Conservation (phyloP, 2,888 invertebrate genomes). For the Thecophora atra region DNA sequence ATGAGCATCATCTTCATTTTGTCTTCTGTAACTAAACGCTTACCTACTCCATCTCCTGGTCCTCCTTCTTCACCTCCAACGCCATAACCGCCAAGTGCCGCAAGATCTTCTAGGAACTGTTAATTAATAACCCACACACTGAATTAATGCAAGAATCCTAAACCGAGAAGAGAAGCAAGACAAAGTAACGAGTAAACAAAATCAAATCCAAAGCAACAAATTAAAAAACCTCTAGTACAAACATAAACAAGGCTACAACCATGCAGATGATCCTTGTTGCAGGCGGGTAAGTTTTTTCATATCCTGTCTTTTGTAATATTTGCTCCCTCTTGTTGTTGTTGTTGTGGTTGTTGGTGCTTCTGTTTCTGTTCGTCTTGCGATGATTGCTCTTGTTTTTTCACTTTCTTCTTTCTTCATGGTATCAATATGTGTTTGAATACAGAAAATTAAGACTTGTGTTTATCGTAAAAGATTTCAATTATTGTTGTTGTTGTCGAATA, state of each 20-base stretch:
- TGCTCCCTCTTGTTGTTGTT: slow-evolving; percentile 27
- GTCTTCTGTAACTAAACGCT: slow-evolving; percentile 7
- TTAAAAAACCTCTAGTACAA: slow-evolving; percentile 6
- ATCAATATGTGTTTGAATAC: too few relatives aligned
- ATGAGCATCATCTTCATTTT: background rate
- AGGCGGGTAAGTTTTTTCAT: slow-evolving; percentile 63
- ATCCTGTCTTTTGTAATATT: slow-evolving; percentile 13
- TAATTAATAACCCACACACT: slow-evolving; percentile 21
- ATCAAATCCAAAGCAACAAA: slow-evolving; percentile 18
- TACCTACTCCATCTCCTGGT: slow-evolving; percentile 17
- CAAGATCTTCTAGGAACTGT: background rate
- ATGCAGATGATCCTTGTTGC: slow-evolving; percentile 67
- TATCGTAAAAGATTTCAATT: too few relatives aligned
- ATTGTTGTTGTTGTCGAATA: too few relatives aligned
- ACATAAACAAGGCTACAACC: slow-evolving; percentile 43
- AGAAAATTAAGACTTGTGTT: too few relatives aligned
- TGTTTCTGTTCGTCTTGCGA: background rate
- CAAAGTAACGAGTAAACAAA: slow-evolving; percentile 14
- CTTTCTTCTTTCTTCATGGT: too few relatives aligned
- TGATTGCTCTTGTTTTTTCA: too few relatives aligned
- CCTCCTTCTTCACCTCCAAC: slow-evolving; percentile 18
- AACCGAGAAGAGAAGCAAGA: slow-evolving; percentile 7
- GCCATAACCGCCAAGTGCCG: slow-evolving; percentile 16
- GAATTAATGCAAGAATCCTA: slow-evolving; percentile 15
- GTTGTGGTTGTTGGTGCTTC: slow-evolving; percentile 16